phyloP scores from a whole-genome alignment of 2,113 vertebrate species.

The Epinephelus fuscoguttatus region DNA sequence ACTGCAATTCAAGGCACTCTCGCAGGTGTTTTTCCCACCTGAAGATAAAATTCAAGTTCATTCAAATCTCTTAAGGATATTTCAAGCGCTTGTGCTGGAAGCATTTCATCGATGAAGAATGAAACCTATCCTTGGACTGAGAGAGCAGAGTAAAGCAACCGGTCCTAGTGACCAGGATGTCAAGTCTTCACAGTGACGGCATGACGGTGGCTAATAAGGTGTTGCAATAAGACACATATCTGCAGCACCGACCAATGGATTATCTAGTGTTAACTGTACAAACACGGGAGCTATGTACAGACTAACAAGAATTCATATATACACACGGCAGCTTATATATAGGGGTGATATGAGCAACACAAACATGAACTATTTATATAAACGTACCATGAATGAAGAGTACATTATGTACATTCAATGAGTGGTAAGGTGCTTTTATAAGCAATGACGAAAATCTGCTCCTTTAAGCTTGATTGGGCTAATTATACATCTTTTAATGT shows the following conservation, averaged over 20 bases:
- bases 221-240: slow-evolving; percentile 63
- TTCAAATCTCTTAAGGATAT: slow-evolving; percentile 73
- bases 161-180: slow-evolving; percentile 71
- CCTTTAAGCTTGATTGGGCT: slow-evolving; percentile 43
- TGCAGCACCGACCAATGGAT: slow-evolving; percentile 70
- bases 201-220: slow-evolving; percentile 72
- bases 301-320: slow-evolving; percentile 59
- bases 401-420: slow-evolving; percentile 60
- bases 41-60: slow-evolving; percentile 81
- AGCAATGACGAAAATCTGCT: slow-evolving; percentile 38
- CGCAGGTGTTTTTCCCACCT: slow-evolving; percentile 72
- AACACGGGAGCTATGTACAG: slow-evolving; percentile 76
- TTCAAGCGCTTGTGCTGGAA: slow-evolving; percentile 75
- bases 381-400: slow-evolving; percentile 54
- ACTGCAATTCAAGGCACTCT: slow-evolving; percentile 84
- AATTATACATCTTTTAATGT: slow-evolving; percentile 44
- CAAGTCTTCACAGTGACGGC: slow-evolving; percentile 86
- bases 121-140: slow-evolving; percentile 60
- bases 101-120: slow-evolving; percentile 69
- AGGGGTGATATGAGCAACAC: slow-evolving; percentile 59
- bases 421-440: slow-evolving; percentile 45
- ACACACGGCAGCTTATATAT: slow-evolving; percentile 60
- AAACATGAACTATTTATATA: slow-evolving; percentile 54
- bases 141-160: slow-evolving; percentile 63
- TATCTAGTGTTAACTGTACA: slow-evolving; percentile 72